Evolutionary conservation across 1,140 invertebrate species (phyloP).

Genomic region (Leguminivora glycinivorella): DNA sequence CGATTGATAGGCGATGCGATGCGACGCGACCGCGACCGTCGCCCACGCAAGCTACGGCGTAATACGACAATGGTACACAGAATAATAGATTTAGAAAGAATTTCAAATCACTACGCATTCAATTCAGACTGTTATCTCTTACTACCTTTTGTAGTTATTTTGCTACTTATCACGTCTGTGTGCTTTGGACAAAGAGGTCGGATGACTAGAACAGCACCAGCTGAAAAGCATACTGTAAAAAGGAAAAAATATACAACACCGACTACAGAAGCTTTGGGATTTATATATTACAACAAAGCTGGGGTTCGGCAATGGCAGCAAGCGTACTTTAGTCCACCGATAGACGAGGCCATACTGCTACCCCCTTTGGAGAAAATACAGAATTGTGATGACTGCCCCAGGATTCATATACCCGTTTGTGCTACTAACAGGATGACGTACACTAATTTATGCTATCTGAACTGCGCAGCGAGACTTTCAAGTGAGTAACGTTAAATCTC

Average conservation of each 20-base stretch:
- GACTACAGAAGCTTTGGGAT: not conserved
- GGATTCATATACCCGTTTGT: constrained; percentile 55
- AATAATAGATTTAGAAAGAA: too few species aligned
- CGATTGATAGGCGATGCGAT: too few species aligned
- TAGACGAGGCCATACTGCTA: constrained; percentile 36
- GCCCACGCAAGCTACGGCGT: too few species aligned
- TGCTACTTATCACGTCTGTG: not conserved
- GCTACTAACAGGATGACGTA: constrained; percentile 50
- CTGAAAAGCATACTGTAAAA: too few species aligned
- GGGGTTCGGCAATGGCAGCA: not conserved
- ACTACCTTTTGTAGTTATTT: not conserved
- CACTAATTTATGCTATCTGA: constrained; percentile 52
- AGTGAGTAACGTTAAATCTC: too few species aligned
- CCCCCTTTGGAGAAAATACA: constrained; percentile 48
- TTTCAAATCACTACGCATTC: too few species aligned
- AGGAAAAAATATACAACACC: not conserved
- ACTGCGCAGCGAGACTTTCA: constrained; percentile 34
- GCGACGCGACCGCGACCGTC: too few species aligned
- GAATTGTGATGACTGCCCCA: constrained; percentile 47
- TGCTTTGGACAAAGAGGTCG: not conserved
- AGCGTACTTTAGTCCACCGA: constrained; percentile 36
- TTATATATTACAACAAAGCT: not conserved
- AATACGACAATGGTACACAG: too few species aligned
- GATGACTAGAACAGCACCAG: not conserved
- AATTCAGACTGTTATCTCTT: too few species aligned